phyloP scores from a whole-genome alignment of 2,797 vertebrate species.

The Knipowitschia caucasica region DNA sequence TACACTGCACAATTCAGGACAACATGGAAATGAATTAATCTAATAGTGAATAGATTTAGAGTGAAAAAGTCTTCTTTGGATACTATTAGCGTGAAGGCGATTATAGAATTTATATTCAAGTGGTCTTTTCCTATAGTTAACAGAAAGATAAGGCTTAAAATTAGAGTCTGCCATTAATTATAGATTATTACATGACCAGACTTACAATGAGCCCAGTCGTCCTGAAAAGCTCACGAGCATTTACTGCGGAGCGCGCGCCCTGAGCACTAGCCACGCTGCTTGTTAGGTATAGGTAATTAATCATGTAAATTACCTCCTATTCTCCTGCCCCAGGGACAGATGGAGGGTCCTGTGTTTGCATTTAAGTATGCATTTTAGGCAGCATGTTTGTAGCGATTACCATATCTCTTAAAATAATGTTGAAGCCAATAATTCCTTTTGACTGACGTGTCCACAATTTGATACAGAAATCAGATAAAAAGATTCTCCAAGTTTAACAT shows the following conservation, averaged over 20 bases:
- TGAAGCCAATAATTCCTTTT: too few species aligned
- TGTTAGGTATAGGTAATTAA: constrained; percentile 69
- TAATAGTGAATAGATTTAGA: background rate
- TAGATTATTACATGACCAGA: constrained; percentile 49
- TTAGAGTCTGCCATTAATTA: constrained; percentile 46
- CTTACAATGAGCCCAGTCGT: constrained; percentile 28
- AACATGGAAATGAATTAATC: too few species aligned
- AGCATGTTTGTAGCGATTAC: constrained; percentile 47
- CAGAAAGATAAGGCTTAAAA: constrained; percentile 30
- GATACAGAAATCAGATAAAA: too few species aligned
- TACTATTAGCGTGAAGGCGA: background rate
- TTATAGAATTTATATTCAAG: constrained; percentile 10
- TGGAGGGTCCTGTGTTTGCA: constrained; percentile 59
- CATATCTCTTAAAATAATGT: too few species aligned
- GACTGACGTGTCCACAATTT: too few species aligned
- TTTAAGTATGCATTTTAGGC: constrained; percentile 62
- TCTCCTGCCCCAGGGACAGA: constrained; percentile 55
- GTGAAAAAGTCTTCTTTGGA: background rate
- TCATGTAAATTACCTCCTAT: constrained; percentile 69
- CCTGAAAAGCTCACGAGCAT: constrained; percentile 16
- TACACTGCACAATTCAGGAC: background rate
- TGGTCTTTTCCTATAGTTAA: constrained; percentile 18
- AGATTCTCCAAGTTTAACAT: too few species aligned
- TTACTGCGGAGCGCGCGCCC: constrained; percentile 31
- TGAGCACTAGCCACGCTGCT: constrained; percentile 41